Conservation (phyloP, 2,888 invertebrate species). For the Coelinius sp. region DNA sequence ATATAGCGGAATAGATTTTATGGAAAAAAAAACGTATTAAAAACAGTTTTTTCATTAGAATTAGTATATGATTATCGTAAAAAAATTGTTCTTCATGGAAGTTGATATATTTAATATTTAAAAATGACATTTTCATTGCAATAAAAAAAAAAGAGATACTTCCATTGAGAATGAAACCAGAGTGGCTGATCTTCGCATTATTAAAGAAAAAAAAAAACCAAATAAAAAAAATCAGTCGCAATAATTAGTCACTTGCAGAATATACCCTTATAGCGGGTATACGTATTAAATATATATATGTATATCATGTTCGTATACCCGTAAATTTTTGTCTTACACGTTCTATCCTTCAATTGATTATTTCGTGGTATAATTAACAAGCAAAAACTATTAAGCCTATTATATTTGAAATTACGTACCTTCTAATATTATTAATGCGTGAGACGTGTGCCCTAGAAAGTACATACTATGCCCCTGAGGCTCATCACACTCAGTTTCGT, state of each 20-base stretch:
- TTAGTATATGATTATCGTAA: conserved; percentile 45
- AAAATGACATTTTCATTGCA: neutral
- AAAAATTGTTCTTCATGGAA: conserved; percentile 43
- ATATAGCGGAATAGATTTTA: conserved; percentile 40
- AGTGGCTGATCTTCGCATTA: conserved; percentile 63
- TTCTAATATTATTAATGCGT: conserved; percentile 62
- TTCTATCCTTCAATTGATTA: conserved; percentile 52
- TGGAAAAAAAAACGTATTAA: conserved; percentile 46
- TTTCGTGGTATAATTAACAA: conserved; percentile 62
- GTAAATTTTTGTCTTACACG: conserved; percentile 51
- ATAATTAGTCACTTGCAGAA: conserved; percentile 64
- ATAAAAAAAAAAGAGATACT: conserved; percentile 27
- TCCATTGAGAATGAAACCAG: conserved; percentile 61
- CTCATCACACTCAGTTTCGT: conserved; percentile 70
- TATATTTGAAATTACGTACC: neutral
- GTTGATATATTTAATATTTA: neutral
- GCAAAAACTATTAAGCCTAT: conserved; percentile 60
- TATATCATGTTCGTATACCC: conserved; percentile 62
- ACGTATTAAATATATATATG: conserved; percentile 59
- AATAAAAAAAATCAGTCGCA: conserved; percentile 54
- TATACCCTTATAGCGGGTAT: conserved; percentile 65
- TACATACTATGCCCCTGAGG: conserved; percentile 69
- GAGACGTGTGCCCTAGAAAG: conserved; percentile 70
- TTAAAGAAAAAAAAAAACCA: conserved; percentile 31
- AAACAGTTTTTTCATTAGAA: conserved; percentile 47